These are phyloP conservation scores for Drosophila guanche DNA, from an alignment of 1,140 invertebrate genomes.

Conservation along the genomic window DNA sequence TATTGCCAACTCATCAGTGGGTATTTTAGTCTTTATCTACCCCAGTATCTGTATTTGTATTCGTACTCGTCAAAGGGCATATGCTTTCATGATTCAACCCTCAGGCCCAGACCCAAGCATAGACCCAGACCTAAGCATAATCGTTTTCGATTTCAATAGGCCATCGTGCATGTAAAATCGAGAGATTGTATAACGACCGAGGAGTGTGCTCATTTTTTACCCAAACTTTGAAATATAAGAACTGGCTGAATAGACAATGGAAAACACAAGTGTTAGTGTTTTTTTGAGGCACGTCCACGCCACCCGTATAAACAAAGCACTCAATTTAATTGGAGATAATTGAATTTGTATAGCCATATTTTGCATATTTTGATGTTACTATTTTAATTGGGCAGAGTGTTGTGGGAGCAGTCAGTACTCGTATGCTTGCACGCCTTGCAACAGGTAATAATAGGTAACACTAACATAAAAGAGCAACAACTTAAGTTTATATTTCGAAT, in stretches of 20 bases:
- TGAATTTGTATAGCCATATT: slow-evolving; percentile 31
- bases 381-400: not conserved
- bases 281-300: slow-evolving; percentile 30
- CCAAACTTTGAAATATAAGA: slow-evolving; percentile 54
- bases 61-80: slow-evolving; percentile 58
- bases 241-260: slow-evolving; percentile 15
- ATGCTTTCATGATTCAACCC: slow-evolving; percentile 65
- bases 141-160: slow-evolving; percentile 63
- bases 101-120: too few species aligned
- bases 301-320: slow-evolving; percentile 52
- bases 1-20: slow-evolving; percentile 81
- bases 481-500: too few species aligned
- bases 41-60: slow-evolving; percentile 37
- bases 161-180: slow-evolving; percentile 20
- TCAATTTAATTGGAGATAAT: slow-evolving; percentile 68
- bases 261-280: slow-evolving; percentile 22
- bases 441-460: too few species aligned
- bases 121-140: slow-evolving; percentile 21
- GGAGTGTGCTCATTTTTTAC: slow-evolving; percentile 6
- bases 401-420: too few species aligned
- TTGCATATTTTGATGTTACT: slow-evolving; percentile 14
- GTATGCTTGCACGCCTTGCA: too few species aligned
- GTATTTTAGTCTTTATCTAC: slow-evolving; percentile 74
- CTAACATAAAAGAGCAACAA: too few species aligned
- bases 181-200: slow-evolving; percentile 27